A percentile compares a stretch with the other conserved stretches of the same genome.
Conservation (phyloP, 2,888 invertebrate species). For the Suillia variegata region DNA sequence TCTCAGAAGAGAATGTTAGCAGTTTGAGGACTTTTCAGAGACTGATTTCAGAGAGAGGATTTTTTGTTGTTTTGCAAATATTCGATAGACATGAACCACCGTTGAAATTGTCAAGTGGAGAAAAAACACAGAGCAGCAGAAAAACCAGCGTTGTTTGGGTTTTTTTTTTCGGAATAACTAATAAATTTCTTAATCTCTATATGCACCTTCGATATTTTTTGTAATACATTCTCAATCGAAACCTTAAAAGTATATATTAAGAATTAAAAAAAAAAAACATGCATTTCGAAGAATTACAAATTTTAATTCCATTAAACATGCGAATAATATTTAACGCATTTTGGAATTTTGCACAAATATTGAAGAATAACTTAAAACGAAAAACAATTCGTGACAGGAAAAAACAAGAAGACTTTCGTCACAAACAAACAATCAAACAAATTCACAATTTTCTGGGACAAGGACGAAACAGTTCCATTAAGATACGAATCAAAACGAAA, state of each 20-base stretch:
- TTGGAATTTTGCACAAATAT: background rate
- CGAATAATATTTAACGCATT: background rate
- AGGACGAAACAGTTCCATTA: background rate
- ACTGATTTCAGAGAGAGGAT: no score
- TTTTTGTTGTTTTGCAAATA: no score
- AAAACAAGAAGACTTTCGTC: background rate
- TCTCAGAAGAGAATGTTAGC: no score
- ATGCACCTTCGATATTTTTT: background rate
- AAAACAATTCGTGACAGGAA: no score
- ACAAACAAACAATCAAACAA: background rate
- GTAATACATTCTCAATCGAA: background rate
- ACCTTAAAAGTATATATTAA: background rate
- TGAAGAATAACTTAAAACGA: conserved; percentile 1
- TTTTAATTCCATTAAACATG: background rate
- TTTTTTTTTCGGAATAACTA: no score
- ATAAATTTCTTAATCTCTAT: background rate
- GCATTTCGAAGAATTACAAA: background rate
- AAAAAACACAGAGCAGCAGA: no score
- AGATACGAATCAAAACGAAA: background rate
- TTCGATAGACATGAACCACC: no score
- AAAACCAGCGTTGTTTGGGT: no score
- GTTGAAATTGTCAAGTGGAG: no score
- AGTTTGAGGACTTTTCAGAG: no score
- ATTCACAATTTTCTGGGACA: background rate
- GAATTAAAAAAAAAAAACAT: background rate